Evolutionary conservation across 2,888 invertebrate genomes (phyloP).

Genomic region (Lasioglossum vierecki): DNA sequence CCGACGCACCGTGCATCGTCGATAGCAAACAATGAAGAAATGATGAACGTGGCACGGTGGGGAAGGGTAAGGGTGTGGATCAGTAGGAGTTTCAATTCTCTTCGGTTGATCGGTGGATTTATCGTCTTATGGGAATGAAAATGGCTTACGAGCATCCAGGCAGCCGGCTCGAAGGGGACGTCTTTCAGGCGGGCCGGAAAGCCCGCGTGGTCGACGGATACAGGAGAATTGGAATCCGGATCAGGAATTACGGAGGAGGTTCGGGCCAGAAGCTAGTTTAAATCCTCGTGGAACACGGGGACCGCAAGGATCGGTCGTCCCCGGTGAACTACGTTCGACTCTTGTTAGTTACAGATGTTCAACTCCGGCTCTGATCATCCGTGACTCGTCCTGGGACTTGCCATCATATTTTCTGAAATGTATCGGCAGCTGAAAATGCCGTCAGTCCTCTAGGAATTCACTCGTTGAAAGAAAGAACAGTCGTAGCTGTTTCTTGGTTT

Average conservation of each 20-base stretch:
- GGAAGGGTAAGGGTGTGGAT: not conserved
- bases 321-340: slow-evolving; percentile 23
- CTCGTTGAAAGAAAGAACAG: not conserved
- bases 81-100: slow-evolving; percentile 49
- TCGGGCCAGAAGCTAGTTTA: slow-evolving; percentile 43
- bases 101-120: slow-evolving; percentile 50
- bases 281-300: slow-evolving; percentile 52
- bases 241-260: slow-evolving; percentile 52
- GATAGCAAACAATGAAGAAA: not conserved
- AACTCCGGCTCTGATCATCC: slow-evolving; percentile 18
- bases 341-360: slow-evolving; percentile 31
- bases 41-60: not conserved
- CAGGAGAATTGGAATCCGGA: slow-evolving; percentile 59
- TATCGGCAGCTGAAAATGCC: not conserved
- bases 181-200: slow-evolving; percentile 42
- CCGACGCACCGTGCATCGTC: not conserved
- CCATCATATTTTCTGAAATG: not conserved
- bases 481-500: not conserved
- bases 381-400: not conserved
- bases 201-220: slow-evolving; percentile 32
- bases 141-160: slow-evolving; percentile 25
- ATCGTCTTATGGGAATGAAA: slow-evolving; percentile 51
- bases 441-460: not conserved
- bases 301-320: slow-evolving; percentile 27
- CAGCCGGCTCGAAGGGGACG: slow-evolving; percentile 7